A percentile compares a stretch with the other conserved stretches of the same genome.
Evolutionary conservation across 2,113 vertebrate species (phyloP).

Genomic region (Lota lota): DNA sequence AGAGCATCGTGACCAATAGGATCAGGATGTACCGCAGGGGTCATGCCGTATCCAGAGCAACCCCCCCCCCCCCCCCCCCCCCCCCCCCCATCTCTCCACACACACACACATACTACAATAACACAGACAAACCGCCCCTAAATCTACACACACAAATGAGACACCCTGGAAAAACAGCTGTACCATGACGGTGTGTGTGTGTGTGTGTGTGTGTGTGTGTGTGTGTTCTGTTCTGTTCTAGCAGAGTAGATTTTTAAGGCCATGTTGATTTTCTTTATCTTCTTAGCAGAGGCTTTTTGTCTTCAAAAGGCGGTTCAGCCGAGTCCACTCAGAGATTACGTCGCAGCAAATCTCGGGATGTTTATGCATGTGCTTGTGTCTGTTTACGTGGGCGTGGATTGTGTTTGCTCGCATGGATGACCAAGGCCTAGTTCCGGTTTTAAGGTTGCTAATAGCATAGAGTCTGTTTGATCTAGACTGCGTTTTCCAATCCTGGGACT

Average conservation of each 20-base stretch:
- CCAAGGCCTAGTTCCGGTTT: slow-evolving; percentile 29
- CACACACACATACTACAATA: not conserved
- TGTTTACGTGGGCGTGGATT: slow-evolving; percentile 31
- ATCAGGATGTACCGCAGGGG: slow-evolving; percentile 59
- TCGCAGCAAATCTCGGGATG: slow-evolving; percentile 47
- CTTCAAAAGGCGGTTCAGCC: slow-evolving; percentile 63
- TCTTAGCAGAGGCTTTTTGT: slow-evolving; percentile 63
- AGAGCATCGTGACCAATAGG: slow-evolving; percentile 68
- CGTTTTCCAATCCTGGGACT: too few species aligned
- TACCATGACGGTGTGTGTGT: slow-evolving; percentile 2
- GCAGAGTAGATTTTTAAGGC: slow-evolving; percentile 43
- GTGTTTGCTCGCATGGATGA: slow-evolving; percentile 18
- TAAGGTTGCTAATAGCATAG: slow-evolving; percentile 41
- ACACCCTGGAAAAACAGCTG: too few species aligned
- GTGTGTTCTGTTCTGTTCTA: slow-evolving; percentile 17
- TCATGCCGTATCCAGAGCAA: slow-evolving; percentile 49
- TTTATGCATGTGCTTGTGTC: slow-evolving; percentile 51
- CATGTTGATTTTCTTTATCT: slow-evolving; percentile 61
- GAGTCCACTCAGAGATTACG: slow-evolving; percentile 66
- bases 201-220: not conserved
- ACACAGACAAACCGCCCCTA: not conserved
- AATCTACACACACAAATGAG: too few species aligned
- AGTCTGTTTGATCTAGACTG: slow-evolving; percentile 14
- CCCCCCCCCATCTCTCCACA: not conserved
- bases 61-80: slow-evolving; percentile 18